Evolutionary conservation across 2,888 invertebrate genomes (phyloP), one percentile per base, ranked within the genome.

Genomic region (Tanaodytes sp.): DNA sequence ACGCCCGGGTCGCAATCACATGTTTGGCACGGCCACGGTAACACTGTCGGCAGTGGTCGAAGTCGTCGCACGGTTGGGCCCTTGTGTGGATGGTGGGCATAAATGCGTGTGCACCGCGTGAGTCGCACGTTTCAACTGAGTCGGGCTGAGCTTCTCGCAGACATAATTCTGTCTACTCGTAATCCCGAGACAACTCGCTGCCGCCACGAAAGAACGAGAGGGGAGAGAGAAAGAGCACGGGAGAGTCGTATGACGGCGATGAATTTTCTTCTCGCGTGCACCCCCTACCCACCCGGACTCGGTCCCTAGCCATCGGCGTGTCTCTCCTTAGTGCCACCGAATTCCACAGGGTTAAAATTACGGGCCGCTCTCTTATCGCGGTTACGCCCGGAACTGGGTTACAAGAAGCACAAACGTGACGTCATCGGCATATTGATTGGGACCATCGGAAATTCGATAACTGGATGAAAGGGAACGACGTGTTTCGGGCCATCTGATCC

Each of bases 151-250:
- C 78, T 76, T 77, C 82, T 79, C 80, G 79, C 80, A 79, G 80
- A 80, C 83, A 83, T 84, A 82, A 84, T 84, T 84, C 82, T 80
- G 83, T 83, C 84, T 82, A 82, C 83, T 82, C 82, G 80, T 84
- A 80, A 84, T 82, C 82, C 82, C 81, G 79, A 80, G 79, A 77
- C 77, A 79, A 66, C 62, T 65, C 65, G 70, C 66, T 63, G 58
- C 54, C 54, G 70, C 65, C 48, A 66, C 58, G 65, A 66, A 67
- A 68, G 70, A 70, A 64, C 51, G 72, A 62, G 68, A 72, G 69
- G 59, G 71, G 72, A 69, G 72, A 68, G 71, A 74, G 73, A 71
- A 62, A 68, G 71, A 71, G 72, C 55, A 55, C 68, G 63, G 54
- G 61, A 52, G 57, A 69, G 49, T 43, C 54, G 70, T 67, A 67